phyloP scores from a whole-genome alignment of 2,888 invertebrate species.

The Tanypteryx hageni region DNA sequence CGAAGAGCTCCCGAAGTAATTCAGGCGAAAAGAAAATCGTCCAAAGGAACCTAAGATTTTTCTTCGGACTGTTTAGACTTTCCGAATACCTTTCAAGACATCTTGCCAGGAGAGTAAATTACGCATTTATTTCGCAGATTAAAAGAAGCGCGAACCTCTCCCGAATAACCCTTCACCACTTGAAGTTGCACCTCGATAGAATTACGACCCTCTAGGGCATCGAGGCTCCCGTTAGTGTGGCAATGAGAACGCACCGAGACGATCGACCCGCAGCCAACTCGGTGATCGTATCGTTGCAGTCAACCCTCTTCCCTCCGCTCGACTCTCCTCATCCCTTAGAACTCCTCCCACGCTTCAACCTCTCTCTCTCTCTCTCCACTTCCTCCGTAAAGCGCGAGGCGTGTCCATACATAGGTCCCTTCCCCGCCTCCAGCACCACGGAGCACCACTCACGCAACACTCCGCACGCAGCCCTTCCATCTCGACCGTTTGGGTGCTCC shows the following conservation, averaged over 20 bases:
- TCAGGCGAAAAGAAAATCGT: neutral
- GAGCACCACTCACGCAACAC: no score
- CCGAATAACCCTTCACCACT: neutral
- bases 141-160: neutral
- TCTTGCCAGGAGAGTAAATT: neutral
- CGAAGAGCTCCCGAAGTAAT: no score
- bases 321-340: neutral
- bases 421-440: no score
- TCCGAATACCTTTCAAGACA: neutral
- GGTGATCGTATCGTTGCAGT: slow-evolving; percentile 24
- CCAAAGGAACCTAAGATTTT: neutral
- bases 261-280: slow-evolving; percentile 48
- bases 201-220: neutral
- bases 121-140: neutral
- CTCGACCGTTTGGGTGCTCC: no score
- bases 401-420: no score
- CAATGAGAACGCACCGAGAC: slow-evolving; percentile 43
- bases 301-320: neutral
- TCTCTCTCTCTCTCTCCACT: no score
- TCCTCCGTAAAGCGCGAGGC: no score
- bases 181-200: slow-evolving; percentile 8
- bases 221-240: slow-evolving; percentile 25
- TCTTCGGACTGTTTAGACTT: neutral
- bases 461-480: no score
- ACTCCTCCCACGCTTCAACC: neutral